These are phyloP conservation scores for Graphium colonna DNA, from an alignment of 2,888 invertebrate species.

Conservation along the genomic window DNA sequence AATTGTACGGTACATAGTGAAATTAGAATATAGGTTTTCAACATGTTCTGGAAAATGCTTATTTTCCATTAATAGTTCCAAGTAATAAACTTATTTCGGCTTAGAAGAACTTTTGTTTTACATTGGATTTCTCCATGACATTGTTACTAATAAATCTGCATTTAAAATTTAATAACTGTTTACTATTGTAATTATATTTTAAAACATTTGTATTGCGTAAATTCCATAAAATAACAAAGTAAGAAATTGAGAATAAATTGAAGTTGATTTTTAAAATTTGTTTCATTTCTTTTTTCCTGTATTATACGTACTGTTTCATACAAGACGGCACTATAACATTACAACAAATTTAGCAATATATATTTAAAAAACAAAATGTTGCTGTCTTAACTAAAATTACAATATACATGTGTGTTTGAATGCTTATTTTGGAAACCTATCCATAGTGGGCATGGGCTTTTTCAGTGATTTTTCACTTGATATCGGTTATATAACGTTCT, in stretches of 20 bases:
- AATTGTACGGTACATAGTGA: conserved; percentile 61
- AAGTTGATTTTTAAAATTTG: conserved; percentile 70
- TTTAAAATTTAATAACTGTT: conserved; percentile 75
- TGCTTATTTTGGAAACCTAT: too few species aligned
- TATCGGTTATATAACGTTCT: too few species aligned
- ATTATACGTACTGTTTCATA: background rate
- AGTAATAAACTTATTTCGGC: conserved; percentile 35
- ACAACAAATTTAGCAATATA: too few species aligned
- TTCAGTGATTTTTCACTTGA: too few species aligned
- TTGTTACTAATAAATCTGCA: conserved; percentile 70
- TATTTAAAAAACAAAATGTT: too few species aligned
- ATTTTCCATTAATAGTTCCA: conserved; percentile 34
- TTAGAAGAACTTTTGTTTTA: conserved; percentile 40
- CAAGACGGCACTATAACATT: background rate
- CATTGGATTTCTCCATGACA: conserved; percentile 67
- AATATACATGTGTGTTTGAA: too few species aligned
- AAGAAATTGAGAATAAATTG: conserved; percentile 73
- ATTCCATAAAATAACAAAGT: conserved; percentile 69
- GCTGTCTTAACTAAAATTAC: too few species aligned
- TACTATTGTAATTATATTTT: conserved; percentile 74
- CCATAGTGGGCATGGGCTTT: too few species aligned
- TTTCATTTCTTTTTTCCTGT: conserved; percentile 24
- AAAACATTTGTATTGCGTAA: conserved; percentile 75
- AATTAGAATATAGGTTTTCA: conserved; percentile 48
- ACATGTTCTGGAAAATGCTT: conserved; percentile 38